A percentile compares a stretch with the other conserved stretches of the same genome.
Conservation (phyloP, 2,797 vertebrate species). For the Bovichtus diacanthus region DNA sequence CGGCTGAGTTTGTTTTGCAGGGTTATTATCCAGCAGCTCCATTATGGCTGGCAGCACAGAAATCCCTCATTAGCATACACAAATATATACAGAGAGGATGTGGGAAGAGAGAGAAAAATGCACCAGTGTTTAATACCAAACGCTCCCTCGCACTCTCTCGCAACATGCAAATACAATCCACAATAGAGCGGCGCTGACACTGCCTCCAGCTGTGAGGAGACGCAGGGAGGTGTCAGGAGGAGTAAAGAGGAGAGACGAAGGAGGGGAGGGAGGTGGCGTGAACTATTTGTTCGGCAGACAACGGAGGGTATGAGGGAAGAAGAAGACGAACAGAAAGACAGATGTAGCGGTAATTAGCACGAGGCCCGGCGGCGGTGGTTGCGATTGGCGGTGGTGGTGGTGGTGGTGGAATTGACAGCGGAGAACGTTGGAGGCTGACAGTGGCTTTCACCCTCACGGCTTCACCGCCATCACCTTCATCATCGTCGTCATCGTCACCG, state of each 20-base stretch:
- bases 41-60: slow-evolving; percentile 70
- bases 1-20: slow-evolving; percentile 64
- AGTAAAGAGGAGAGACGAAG: slow-evolving; percentile 55
- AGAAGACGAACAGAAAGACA: slow-evolving; percentile 46
- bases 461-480: slow-evolving; percentile 31
- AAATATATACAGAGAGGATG: slow-evolving; percentile 70
- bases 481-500: slow-evolving; percentile 38
- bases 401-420: slow-evolving; percentile 45
- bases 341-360: slow-evolving; percentile 67
- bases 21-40: slow-evolving; percentile 72
- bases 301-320: slow-evolving; percentile 30
- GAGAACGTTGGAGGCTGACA: slow-evolving; percentile 54
- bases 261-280: slow-evolving; percentile 45
- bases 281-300: slow-evolving; percentile 64
- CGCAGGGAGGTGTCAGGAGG: slow-evolving; percentile 70
- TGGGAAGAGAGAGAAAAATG: slow-evolving; percentile 54
- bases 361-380: slow-evolving; percentile 14
- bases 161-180: slow-evolving; percentile 65
- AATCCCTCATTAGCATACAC: slow-evolving; percentile 74
- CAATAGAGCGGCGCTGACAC: slow-evolving; percentile 61
- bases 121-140: slow-evolving; percentile 62
- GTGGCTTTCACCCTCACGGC: slow-evolving; percentile 65
- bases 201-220: slow-evolving; percentile 75
- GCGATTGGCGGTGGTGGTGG: slow-evolving; percentile 14
- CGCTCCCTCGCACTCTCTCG: slow-evolving; percentile 31